These are phyloP conservation scores for Platypus cylindrus DNA, from an alignment of 2,888 invertebrate species.

Conservation along the genomic window DNA sequence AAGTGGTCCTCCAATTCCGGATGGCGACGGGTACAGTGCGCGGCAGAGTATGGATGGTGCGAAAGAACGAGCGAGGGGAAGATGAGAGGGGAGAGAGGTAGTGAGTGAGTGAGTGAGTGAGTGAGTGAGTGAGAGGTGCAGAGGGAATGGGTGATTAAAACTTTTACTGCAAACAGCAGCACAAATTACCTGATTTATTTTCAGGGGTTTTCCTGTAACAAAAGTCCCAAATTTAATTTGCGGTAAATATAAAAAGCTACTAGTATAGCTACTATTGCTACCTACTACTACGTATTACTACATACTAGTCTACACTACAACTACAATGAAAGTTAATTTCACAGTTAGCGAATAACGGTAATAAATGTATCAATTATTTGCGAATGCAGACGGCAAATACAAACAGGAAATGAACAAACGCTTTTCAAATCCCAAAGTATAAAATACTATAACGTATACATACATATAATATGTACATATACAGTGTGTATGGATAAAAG, in stretches of 20 bases:
- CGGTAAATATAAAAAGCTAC: slow-evolving; percentile 23
- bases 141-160: slow-evolving; percentile 3
- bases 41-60: too few species aligned
- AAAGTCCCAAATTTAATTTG: slow-evolving; percentile 25
- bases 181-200: not conserved
- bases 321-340: slow-evolving; percentile 24
- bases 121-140: not conserved
- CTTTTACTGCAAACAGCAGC: slow-evolving; percentile 2
- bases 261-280: too few species aligned
- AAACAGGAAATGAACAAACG: slow-evolving; percentile 13
- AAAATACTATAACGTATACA: too few species aligned
- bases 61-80: too few species aligned
- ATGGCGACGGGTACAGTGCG: too few species aligned
- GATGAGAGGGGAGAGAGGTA: too few species aligned
- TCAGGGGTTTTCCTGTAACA: slow-evolving; percentile 7
- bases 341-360: slow-evolving; percentile 26
- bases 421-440: too few species aligned
- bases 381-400: slow-evolving; percentile 13
- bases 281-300: too few species aligned
- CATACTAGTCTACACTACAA: too few species aligned
- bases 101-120: not conserved
- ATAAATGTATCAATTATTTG: slow-evolving; percentile 29
- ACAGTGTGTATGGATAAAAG: too few species aligned
- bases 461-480: too few species aligned
- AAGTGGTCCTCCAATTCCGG: too few species aligned